A percentile compares a stretch with the other conserved stretches of the same genome.
Conservation (phyloP, 1,140 invertebrate genomes). For the Temnothorax curvispinosus region DNA sequence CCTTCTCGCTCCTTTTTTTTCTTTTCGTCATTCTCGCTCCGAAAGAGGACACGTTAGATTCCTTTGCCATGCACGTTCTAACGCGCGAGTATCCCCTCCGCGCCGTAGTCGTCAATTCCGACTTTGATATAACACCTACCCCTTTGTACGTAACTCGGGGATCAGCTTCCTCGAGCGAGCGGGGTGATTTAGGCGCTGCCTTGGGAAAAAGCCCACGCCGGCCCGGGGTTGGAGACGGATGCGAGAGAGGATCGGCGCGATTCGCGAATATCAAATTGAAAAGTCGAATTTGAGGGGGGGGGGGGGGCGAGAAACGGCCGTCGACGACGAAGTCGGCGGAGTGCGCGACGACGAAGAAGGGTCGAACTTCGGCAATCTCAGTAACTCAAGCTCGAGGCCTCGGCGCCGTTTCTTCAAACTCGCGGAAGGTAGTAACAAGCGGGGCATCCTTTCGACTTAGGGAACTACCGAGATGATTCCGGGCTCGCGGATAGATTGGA, state of each 20-base stretch:
- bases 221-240: not conserved
- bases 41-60: slow-evolving; percentile 47
- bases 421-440: slow-evolving; percentile 56
- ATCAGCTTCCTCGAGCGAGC: slow-evolving; percentile 52
- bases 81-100: slow-evolving; percentile 27
- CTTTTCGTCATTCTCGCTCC: slow-evolving; percentile 23
- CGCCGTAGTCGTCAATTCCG: slow-evolving; percentile 45
- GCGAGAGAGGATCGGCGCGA: slow-evolving; percentile 53
- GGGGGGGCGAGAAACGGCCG: slow-evolving; percentile 24
- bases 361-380: slow-evolving; percentile 68
- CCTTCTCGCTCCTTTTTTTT: not conserved
- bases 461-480: slow-evolving; percentile 35
- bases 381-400: slow-evolving; percentile 64
- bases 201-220: slow-evolving; percentile 16
- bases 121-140: slow-evolving; percentile 60
- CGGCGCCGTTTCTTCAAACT: slow-evolving; percentile 58
- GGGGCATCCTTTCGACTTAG: not conserved
- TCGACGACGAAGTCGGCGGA: slow-evolving; percentile 9
- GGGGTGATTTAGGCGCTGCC: slow-evolving; percentile 49
- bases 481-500: slow-evolving; percentile 22
- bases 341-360: slow-evolving; percentile 43
- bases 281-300: slow-evolving; percentile 67
- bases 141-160: slow-evolving; percentile 58
- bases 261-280: slow-evolving; percentile 75
- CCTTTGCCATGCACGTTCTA: slow-evolving; percentile 58